Evolutionary conservation across 2,797 vertebrate species (phyloP), one percentile per base, ranked within the genome.

Genomic region (Myioborus miniatus): DNA sequence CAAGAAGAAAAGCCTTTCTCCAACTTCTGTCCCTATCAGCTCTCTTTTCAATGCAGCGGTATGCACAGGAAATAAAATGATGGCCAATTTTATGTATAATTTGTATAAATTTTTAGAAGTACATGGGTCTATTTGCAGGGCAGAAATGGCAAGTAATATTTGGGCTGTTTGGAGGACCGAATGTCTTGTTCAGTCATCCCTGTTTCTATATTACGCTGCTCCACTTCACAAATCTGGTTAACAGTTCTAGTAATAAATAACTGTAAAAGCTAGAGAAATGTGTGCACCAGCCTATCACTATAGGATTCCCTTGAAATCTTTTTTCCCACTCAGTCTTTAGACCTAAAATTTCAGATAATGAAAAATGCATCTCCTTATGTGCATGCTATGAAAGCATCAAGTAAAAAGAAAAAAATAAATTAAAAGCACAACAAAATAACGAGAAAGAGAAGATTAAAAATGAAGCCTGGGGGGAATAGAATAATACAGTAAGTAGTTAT

Each of bases 401-500:
- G 62, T 9, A 16, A 65, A 69, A 81, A 87, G 53, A 69, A 80
- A 86, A 80, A 86, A 53, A 43, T 22, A 0, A 27, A 29, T 24
- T 39, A 49, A 88, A 88, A 59, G 39, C 69, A 78, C 72, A 81
- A 91, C 62, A 91, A 91, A 96, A 82, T 86, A 87, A 94, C 29
- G 58, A 92, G 53, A 89, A 90, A 82, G 46, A 82, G 60, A 83
- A 89, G 69, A 92, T 94, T 76, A 83, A 90, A 96, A 96, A 87
- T 78, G 15, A 91, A 90, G 80, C 87, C 91, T 46, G 15, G 21
- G 27, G 85, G 87, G 12, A 71, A 92, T 63, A 1, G 0, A 92
- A 79, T 88, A 95, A 78, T 78, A 76, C 41, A 79, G 55, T 91
- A 88, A 95, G 69, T 93, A 93, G 82, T 95, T 90, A 94, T 63